Percentiles rank a stretch among this genome's conserved stretches.
Evolutionary conservation across 2,888 invertebrate genomes (phyloP).

Genomic region (Oxyteleia sp.): DNA sequence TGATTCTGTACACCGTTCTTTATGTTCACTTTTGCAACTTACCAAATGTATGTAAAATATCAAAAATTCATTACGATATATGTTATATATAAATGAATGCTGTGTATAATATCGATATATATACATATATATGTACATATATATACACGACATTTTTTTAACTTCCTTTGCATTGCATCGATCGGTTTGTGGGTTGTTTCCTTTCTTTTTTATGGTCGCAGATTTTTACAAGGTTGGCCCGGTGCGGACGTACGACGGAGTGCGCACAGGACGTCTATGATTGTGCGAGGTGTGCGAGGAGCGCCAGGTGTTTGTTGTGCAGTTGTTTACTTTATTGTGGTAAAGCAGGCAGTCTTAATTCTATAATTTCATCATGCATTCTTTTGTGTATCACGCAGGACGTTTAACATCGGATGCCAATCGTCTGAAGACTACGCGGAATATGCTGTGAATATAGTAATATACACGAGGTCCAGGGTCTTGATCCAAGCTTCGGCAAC

Average conservation of each 20-base stretch:
- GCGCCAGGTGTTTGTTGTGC: conserved; percentile 44
- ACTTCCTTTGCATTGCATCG: conserved; percentile 38
- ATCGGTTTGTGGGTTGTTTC: conserved; percentile 16
- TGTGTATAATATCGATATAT: conserved; percentile 61
- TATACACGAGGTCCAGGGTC: conserved; percentile 84
- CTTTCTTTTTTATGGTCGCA: conserved; percentile 12
- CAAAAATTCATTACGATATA: conserved; percentile 56
- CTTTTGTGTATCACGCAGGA: conserved; percentile 12
- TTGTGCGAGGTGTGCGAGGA: conserved; percentile 55
- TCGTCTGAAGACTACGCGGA: conserved; percentile 74
- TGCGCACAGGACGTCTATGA: conserved; percentile 27
- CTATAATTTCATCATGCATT: conserved; percentile 55
- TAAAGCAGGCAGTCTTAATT: conserved; percentile 71
- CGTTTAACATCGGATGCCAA: neutral
- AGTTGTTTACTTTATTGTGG: conserved; percentile 42
- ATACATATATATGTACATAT: conserved; percentile 59
- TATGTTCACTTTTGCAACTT: conserved; percentile 48
- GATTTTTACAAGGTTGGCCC: conserved; percentile 52
- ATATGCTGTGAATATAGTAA: conserved; percentile 80
- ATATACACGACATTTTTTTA: conserved; percentile 67
- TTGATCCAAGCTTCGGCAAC: conserved; percentile 88
- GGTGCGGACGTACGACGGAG: conserved; percentile 20
- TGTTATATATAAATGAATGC: conserved; percentile 53
- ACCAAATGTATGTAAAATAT: conserved; percentile 68
- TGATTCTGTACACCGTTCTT: conserved; percentile 35